Percentiles rank a stretch among this genome's conserved stretches.
phyloP scores from a whole-genome alignment of 2,888 invertebrate species.

The Aphodius sticticus region DNA sequence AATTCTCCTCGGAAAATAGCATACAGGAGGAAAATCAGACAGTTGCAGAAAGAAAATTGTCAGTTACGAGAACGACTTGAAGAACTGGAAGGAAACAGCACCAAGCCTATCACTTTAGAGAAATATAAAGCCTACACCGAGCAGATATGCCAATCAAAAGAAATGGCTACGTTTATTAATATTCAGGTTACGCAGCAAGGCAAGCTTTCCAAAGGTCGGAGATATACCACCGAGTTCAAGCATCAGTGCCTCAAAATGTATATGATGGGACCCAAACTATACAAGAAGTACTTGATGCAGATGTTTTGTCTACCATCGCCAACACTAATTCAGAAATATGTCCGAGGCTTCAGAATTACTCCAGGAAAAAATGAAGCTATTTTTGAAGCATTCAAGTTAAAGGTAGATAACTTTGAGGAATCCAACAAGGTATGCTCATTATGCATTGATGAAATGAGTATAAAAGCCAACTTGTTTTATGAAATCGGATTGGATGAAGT shows the following conservation, averaged over 20 bases:
- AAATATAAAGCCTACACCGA: constrained; percentile 4
- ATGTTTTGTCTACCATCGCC: constrained; percentile 16
- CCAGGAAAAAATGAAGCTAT: constrained; percentile 14
- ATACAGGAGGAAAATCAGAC: neutral
- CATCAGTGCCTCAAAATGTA: neutral
- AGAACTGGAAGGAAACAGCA: neutral
- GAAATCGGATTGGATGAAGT: constrained; percentile 14
- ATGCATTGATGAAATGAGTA: constrained; percentile 14
- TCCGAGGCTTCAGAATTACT: neutral
- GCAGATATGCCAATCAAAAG: neutral
- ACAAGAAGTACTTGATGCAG: neutral
- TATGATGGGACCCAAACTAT: constrained; percentile 9
- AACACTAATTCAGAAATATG: neutral
- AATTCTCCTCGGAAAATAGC: neutral
- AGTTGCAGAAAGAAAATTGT: neutral
- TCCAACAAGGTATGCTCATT: constrained; percentile 14
- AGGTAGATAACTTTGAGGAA: constrained; percentile 5
- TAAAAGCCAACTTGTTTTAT: constrained; percentile 16
- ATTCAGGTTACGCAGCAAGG: constrained; percentile 9
- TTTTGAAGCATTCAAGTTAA: constrained; percentile 15
- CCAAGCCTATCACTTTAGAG: neutral
- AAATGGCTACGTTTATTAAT: constrained; percentile 13
- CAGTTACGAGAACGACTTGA: neutral
- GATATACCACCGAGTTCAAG: constrained; percentile 5
- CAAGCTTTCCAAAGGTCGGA: neutral